These are phyloP conservation scores for Plagodis pulveraria DNA, from an alignment of 2,888 invertebrate species.

Conservation along the genomic window DNA sequence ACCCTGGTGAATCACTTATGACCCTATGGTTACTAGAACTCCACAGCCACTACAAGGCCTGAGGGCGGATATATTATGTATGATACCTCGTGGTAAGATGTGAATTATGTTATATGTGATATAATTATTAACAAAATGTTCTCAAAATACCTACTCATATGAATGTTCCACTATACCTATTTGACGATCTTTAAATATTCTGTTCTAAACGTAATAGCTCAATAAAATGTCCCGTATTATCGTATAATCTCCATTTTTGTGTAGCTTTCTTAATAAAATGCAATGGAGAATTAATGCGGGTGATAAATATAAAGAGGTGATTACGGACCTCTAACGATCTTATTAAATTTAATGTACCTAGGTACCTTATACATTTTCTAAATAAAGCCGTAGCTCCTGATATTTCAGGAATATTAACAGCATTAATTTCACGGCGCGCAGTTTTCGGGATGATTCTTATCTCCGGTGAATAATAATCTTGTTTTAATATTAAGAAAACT, in stretches of 20 bases:
- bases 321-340: constrained; percentile 24
- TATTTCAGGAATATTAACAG: constrained; percentile 31
- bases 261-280: constrained; percentile 10
- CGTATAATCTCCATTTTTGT: constrained; percentile 1
- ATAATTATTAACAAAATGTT: too few relatives aligned
- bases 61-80: too few relatives aligned
- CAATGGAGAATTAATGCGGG: constrained; percentile 20
- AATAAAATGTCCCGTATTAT: neutral
- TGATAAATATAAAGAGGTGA: constrained; percentile 25
- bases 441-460: constrained; percentile 32
- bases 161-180: too few relatives aligned
- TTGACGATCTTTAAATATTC: too few relatives aligned
- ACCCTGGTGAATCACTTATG: too few relatives aligned
- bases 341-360: constrained; percentile 24
- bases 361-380: constrained; percentile 23
- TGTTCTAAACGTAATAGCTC: neutral
- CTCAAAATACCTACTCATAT: too few relatives aligned
- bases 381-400: constrained; percentile 22
- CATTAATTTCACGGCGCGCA: constrained; percentile 35
- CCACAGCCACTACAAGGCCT: too few relatives aligned
- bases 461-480: constrained; percentile 29
- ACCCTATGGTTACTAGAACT: too few relatives aligned
- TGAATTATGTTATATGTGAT: too few relatives aligned
- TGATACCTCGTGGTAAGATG: too few relatives aligned
- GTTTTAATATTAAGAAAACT: constrained; percentile 33